Percentiles rank a stretch among this genome's conserved stretches.
phyloP scores from a whole-genome alignment of 2,797 vertebrate genomes.

The Notolepis coatsorum region DNA sequence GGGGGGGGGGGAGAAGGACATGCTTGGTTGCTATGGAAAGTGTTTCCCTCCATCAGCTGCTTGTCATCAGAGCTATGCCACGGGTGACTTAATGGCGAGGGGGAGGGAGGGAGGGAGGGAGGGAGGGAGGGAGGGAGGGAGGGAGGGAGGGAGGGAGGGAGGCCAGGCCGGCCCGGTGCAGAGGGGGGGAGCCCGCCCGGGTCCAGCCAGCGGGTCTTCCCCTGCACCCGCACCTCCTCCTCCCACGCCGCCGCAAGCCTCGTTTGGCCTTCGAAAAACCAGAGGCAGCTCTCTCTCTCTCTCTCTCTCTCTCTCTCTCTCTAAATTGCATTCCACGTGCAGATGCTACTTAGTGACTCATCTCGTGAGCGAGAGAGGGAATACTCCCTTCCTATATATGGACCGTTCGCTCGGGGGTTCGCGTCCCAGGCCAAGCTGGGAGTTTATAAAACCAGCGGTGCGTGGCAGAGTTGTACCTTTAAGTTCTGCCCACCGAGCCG shows the following conservation, averaged over 20 bases:
- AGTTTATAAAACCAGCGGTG: constrained; percentile 6
- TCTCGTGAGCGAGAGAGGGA: constrained; percentile 52
- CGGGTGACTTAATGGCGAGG: constrained; percentile 72
- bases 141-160: constrained; percentile 40
- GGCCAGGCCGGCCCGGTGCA: constrained; percentile 1
- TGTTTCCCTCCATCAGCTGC: constrained; percentile 79
- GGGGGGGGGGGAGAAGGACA: constrained; percentile 22
- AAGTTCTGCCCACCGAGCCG: no score
- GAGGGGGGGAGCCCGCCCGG: constrained; percentile 11
- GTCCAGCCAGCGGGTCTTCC: constrained; percentile 58
- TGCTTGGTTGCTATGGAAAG: constrained; percentile 76
- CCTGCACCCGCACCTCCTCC: constrained; percentile 51
- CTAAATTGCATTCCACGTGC: constrained; percentile 67
- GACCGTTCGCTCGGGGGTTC: constrained; percentile 40
- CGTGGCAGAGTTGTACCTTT: no score
- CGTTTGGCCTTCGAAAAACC: constrained; percentile 50
- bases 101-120: constrained; percentile 12
- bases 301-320: no score
- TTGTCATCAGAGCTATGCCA: constrained; percentile 63
- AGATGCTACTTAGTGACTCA: constrained; percentile 70
- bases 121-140: constrained; percentile 24
- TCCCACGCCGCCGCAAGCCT: constrained; percentile 38
- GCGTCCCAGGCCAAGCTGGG: constrained; percentile 7
- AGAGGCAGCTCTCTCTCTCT: constrained; percentile 34
- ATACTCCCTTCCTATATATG: constrained; percentile 66